Percentiles rank a stretch among this genome's conserved stretches.
Conservation (phyloP, 2,888 invertebrate species). For the Drosophila setosimentum region DNA sequence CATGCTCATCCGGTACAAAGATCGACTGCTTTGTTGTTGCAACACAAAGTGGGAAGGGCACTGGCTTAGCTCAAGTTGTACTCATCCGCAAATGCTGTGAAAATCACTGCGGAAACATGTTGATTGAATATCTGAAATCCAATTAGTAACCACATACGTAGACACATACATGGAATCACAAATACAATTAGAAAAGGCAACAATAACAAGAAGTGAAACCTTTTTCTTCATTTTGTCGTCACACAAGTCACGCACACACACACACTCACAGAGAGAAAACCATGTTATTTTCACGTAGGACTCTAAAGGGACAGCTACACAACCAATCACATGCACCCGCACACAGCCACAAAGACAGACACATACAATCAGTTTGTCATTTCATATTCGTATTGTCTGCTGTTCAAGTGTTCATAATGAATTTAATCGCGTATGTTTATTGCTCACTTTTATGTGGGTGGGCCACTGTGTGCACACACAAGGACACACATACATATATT, state of each 20-base stretch:
- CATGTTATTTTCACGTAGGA: conserved; percentile 36
- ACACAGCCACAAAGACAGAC: conserved; percentile 3
- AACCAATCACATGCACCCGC: conserved; percentile 33
- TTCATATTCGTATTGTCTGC: conserved; percentile 73
- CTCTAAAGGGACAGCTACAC: conserved; percentile 37
- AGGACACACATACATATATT: conserved; percentile 18
- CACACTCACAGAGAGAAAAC: not conserved
- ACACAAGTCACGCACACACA: conserved; percentile 54
- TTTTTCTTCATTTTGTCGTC: conserved; percentile 43
- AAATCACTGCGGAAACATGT: conserved; percentile 62
- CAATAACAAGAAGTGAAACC: conserved; percentile 46
- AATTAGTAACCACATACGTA: conserved; percentile 60
- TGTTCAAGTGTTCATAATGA: conserved; percentile 83
- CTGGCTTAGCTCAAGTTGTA: not conserved
- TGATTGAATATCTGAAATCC: conserved; percentile 72
- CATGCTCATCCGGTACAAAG: not conserved
- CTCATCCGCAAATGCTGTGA: conserved; percentile 26
- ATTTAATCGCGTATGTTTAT: conserved; percentile 85
- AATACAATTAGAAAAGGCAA: conserved; percentile 63
- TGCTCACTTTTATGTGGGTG: conserved; percentile 75
- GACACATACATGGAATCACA: conserved; percentile 34
- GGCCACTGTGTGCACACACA: conserved; percentile 11
- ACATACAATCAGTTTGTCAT: conserved; percentile 65
- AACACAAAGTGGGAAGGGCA: not conserved
- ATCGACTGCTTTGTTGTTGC: not conserved